A percentile compares a stretch with the other conserved stretches of the same genome.
Evolutionary conservation across 2,113 vertebrate species (phyloP).

Genomic region (Rhipidura dahli): DNA sequence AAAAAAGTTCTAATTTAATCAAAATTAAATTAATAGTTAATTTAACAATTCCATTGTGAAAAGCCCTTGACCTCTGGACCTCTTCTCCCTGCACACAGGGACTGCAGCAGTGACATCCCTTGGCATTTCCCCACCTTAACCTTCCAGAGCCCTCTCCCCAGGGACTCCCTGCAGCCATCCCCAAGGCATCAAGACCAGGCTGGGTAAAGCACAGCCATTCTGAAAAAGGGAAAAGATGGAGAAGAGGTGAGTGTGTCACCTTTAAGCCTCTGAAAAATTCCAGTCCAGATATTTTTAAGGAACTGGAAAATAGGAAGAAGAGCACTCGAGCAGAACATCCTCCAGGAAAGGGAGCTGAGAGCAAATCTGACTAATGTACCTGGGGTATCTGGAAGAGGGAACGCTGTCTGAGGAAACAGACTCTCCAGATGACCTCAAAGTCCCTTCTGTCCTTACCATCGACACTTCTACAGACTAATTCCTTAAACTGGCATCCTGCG

Average conservation of each 20-base stretch:
- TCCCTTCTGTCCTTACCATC: neutral
- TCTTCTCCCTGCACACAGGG: neutral
- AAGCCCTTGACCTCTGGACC: neutral
- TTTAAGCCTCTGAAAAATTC: neutral
- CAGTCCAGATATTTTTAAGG: neutral
- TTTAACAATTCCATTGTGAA: neutral
- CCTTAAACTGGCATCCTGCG: neutral
- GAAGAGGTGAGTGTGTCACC: fast-evolving
- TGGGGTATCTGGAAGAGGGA: neutral
- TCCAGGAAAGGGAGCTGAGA: neutral
- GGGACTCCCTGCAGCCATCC: neutral
- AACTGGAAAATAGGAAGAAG: neutral
- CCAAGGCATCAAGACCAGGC: neutral
- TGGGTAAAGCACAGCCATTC: neutral
- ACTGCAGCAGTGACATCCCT: neutral
- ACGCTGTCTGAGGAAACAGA: neutral
- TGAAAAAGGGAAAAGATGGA: neutral
- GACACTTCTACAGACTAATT: neutral
- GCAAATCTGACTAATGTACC: neutral
- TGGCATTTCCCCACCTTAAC: fast-evolving
- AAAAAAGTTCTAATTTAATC: conserved; percentile 9
- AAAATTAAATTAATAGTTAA: conserved; percentile 45
- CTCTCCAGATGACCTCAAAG: conserved; percentile 11
- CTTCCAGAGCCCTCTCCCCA: neutral
- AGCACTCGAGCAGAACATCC: neutral